Evolutionary conservation across 2,113 vertebrate genomes (phyloP), one percentile per base, ranked within the genome.

Genomic region (Seriola aureovittata): DNA sequence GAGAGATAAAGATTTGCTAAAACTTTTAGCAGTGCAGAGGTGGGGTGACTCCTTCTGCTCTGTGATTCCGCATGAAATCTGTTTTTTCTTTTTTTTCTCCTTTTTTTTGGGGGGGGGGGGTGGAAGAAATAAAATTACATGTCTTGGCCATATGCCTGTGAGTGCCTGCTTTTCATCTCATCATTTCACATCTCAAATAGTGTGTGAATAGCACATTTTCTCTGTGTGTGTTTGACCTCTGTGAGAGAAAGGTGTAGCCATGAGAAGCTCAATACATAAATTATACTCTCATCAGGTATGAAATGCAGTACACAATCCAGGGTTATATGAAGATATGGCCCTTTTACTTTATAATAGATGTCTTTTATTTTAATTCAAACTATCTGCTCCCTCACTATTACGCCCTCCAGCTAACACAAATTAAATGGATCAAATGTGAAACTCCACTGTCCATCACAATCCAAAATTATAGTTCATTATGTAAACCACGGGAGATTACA

Each of bases 1-100:
- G 67, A 84, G 89, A 83, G 65, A 36, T 60, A 62, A 71, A 58
- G 48, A 44, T 75, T 84, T 50, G 69, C 70, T 71, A 60, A 85
- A 89, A 67, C 69, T 89, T 85, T 83, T 38, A 68, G 65, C 68
- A 48, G 55, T 38, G 64, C 48, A 25, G 42, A 55, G 29, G 44
- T 71, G 25, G 36, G 23, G 48, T 17, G 66, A 78, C 48, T 65
- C 8, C 29, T 5, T 38, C 81, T 17, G 63, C 65, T 83, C 36
- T 38, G 1, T 32, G n/a, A 57, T 23, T 62, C 6, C 48, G 12
- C 63, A 74, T 76, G 10, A 62, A 36, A 38, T n/a, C 19, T 78
- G 54, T 48, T 48, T 63, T 74, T 75, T 29, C 32, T 44, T 14
- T 2, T 13, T 73, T 23, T 23, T 23, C 23, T 23, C 23, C 23